Conservation (phyloP, 2,888 invertebrate genomes). For the Cyclophora albipunctata region DNA sequence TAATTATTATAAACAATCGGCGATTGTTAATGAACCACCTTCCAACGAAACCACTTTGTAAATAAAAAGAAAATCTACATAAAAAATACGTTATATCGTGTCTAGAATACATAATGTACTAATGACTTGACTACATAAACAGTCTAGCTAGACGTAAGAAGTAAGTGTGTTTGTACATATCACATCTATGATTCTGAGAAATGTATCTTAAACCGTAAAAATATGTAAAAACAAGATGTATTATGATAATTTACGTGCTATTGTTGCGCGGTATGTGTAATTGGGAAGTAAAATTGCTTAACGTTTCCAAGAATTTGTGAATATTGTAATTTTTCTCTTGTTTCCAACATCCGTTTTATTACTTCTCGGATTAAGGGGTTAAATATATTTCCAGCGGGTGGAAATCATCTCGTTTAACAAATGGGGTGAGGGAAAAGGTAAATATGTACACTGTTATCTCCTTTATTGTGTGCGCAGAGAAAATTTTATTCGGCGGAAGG, state of each 20-base stretch:
- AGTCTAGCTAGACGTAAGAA: constrained; percentile 5
- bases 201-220: constrained; percentile 15
- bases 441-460: constrained; percentile 33
- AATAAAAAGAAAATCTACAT: too few species aligned
- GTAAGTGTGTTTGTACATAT: constrained; percentile 1
- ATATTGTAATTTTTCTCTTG: too few species aligned
- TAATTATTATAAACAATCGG: too few species aligned
- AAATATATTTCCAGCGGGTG: background rate
- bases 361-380: constrained; percentile 1
- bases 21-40: too few species aligned
- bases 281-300: constrained; percentile 14
- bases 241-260: constrained; percentile 16
- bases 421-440: constrained; percentile 13
- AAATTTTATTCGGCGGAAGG: constrained; percentile 33
- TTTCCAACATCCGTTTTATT: too few species aligned
- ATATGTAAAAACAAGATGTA: constrained; percentile 13
- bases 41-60: too few species aligned
- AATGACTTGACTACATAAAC: constrained; percentile 25
- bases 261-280: constrained; percentile 21
- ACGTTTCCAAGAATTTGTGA: constrained; percentile 10
- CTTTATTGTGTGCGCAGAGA: constrained; percentile 23
- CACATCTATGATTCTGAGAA: constrained; percentile 15
- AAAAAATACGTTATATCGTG: too few species aligned
- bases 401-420: too few species aligned
- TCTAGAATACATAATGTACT: constrained; percentile 8